Evolutionary conservation across 2,797 vertebrate species (phyloP), one percentile per base, ranked within the genome.

Genomic region (Hydrolagus colliei): DNA sequence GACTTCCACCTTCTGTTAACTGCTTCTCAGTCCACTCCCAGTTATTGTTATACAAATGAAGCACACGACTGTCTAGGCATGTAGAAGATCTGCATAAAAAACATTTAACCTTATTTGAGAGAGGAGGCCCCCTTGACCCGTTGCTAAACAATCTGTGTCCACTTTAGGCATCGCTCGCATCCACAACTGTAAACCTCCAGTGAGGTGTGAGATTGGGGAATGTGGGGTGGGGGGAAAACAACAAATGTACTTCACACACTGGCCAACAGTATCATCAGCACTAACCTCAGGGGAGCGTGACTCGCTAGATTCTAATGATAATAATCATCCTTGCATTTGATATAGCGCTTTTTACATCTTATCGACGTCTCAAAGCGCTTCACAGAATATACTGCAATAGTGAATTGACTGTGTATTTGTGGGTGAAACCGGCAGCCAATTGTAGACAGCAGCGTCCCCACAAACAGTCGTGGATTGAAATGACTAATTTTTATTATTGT

Each of bases 41-140:
- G 14, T 41, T 35, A 82, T 68, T 35, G 18, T 84, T 35, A 84
- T 63, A 67, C 79, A 84, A 84, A 32, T n/a, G n/a, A 20, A 68
- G 67, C 79, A 27, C 27, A 32, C 2, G 1, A 18, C 61, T 77
- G 41, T 20, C 32, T 20, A 71, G 32, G 79, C 65, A 71, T n/a
- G 20, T 84, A 41, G 35, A 68, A 18, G 16, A 18, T 4, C 68
- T 67, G 11, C 41, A 71, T 71, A 84, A 16, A 82, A n/a, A 84
- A 18, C 20, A 41, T 5, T 35, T 4, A 68, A 52, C 41, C 71
- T 84, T 82, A 32, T 82, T 67, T 82, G 78, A 67, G 79, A 82
- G 18, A 67, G 13, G 68, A 67, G 41, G 27, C 4, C 27, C 79
- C 18, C 16, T 84, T 18, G 27, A 41, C 4, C 65, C 27, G 65